Evolutionary conservation across 2,797 vertebrate genomes (phyloP), one percentile per base, ranked within the genome.

Genomic region (Sebastes aleutianus): DNA sequence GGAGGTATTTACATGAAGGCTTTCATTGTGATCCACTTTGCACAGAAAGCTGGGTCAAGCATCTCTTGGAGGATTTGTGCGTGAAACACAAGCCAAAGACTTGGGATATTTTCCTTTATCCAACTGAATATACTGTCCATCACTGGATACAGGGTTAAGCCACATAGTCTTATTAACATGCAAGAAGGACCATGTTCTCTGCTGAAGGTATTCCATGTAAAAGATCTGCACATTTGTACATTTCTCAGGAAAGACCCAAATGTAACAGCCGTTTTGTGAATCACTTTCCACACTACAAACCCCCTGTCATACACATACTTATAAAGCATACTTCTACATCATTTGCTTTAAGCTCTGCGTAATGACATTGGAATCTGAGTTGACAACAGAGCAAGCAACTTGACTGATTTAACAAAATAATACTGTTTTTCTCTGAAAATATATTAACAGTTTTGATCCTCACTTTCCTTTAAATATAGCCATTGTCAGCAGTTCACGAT

Each of bases 351-450:
- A 91, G 90, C 95, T 96, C 95, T 93, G 93, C 80, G 62, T 92
- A 92, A 94, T 94, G 91, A 95, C 94, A 91, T 89, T 93, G 89
- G 91, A 92, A 90, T 95, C 87, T 64, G 92, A 93, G 91, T 90
- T 92, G 89, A 95, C 88, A 92, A 95, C 95, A 96, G 95, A 95
- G 96, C 95, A 96, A 96, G 95, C 96, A 96, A 95, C 93, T 87
- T 91, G 90, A 95, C 94, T 74, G 87, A 93, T 89, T 95, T 96
- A 95, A 95, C 93, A 96, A 96, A 96, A 96, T 96, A 96, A 96
- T 95, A 96, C 96, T 96, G 95, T 93, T 95, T 87, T 92, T 94
- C 93, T 95, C 89, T 91, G 94, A 96, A 96, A 96, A 96, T 96
- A 96, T 96, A 96, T 94, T 92, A 96, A 93, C 90, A 89, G 88